Base-by-base conservation (phyloP, 2,113 vertebrate genomes). In the Paramormyrops kingsleyae region DNA sequence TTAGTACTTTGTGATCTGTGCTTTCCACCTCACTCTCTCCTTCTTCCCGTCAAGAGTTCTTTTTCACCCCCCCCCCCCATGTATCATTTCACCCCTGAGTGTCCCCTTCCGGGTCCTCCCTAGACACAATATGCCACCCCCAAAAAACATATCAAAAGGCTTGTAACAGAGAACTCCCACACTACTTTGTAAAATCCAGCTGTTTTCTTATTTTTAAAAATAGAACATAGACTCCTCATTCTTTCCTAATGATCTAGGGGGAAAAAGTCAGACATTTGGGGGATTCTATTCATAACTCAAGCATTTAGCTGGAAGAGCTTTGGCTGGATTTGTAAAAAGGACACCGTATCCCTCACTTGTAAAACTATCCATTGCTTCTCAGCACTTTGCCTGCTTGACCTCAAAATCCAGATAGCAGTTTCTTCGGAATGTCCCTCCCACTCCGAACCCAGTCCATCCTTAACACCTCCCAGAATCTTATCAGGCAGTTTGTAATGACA, bases 201-300 rank as follows among this genome's bases (percentile, higher is more conserved):
- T 99, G 97, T 97, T 97, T 97, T 96, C 96, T 95, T 95, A 95
- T 83, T 77, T n/a, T 39, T 39, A 87, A 80, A 89, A 77, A 44
- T 70, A 87, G 94, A 95, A 94, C 90, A 93, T 93, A 95, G 95
- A 95, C 94, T 95, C 95, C 94, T 95, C 94, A 95, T 94, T 94
- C 95, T 94, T 94, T 93, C 89, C 90, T 88, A 93, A 94, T 46
- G 92, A 94, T 94, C 93, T 95, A 93, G 92, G 39, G 93, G 91
- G 93, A 46, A 93, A 94, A 92, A 92, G 90, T 93, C 91, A 92
- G 46, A 50, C 62, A 62, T 95, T 95, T 92, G 94, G 94, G 94
- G 95, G 95, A 94, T 88, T 92, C 91, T 93, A 92, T 94, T 95
- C 94, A 95, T 95, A 95, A 95, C 95, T 95, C 84, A 94, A 93